These are phyloP conservation scores for Orchesellides sinensis DNA, from an alignment of 2,888 invertebrate genomes.

Conservation along the genomic window DNA sequence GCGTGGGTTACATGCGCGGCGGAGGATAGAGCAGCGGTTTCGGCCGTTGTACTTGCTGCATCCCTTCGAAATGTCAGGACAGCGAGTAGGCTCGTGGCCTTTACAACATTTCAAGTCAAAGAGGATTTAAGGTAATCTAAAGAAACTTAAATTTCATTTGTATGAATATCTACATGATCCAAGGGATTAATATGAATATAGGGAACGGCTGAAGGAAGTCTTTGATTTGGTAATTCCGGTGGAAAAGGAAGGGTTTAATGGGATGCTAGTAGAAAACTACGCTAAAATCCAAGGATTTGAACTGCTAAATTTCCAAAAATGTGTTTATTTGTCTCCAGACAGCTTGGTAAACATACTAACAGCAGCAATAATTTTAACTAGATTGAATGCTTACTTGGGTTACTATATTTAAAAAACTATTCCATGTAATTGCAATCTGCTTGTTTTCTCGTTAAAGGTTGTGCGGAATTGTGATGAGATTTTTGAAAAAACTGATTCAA, in stretches of 20 bases:
- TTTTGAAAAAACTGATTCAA: not conserved
- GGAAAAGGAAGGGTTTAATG: not conserved
- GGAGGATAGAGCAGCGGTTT: not conserved
- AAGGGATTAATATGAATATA: too few species aligned
- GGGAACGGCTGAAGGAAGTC: not conserved
- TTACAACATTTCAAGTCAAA: not conserved
- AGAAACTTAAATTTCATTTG: not conserved
- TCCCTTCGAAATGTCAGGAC: not conserved
- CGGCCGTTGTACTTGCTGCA: not conserved
- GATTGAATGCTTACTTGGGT: not conserved
- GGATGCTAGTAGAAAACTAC: not conserved
- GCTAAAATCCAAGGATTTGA: not conserved
- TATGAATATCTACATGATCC: not conserved
- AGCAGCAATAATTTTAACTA: not conserved
- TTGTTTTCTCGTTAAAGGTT: too few species aligned
- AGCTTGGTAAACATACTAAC: not conserved
- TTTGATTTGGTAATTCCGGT: not conserved
- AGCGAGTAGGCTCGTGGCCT: not conserved
- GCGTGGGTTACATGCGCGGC: not conserved
- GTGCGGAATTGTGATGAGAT: constrained; percentile 39
- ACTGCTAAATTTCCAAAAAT: not conserved
- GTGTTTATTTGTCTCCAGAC: not conserved
- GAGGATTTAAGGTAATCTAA: not conserved
- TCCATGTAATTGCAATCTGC: too few species aligned
- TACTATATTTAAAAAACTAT: not conserved